Base-by-base conservation (phyloP, 2,888 invertebrate species). In the Acrocera orbiculus region DNA sequence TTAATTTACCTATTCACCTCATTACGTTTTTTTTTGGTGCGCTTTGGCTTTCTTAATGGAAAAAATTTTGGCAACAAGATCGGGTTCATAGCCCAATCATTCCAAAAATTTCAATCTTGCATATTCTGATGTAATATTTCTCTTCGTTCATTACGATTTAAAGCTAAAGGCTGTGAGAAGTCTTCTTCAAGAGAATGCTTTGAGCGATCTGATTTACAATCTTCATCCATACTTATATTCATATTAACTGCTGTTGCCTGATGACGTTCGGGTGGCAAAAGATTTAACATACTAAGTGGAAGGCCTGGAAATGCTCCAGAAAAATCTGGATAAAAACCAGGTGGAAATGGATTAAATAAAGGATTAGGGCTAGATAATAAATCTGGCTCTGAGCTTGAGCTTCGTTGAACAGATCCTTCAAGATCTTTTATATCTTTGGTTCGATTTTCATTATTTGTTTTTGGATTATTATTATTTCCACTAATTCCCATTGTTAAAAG, bases 291-390 rank as follows among this genome's bases (percentile, higher is more conserved):
- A 53, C 76, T 79, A 19, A 86, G 69, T 19, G 82, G 82, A 51
- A 86, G 73, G 3, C 60, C 59, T 1, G 83, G 83, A 51, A 83
- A 86, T 13, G 77, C 76, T 5, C 70, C 68, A 5, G 78, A 68
- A 49, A 83, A 85, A 50, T 86, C 85, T 7, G 82, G 81, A 56
- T 82, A 85, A 61, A 83, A 85, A 40, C 76, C 77, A 46, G 76
- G 78, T 44, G 75, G 70, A 53, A 82, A 77, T 35, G 78, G 79
- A 50, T 78, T 78, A 59, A 79, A 79, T 47, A 79, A 67, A 2
- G 73, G 69, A 38, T 73, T 70, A 6, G 66, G 64, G 2, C 62
- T 62, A 22, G 73, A 69, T 43, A 70, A 58, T 48, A 75, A 57
- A 48, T 73, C 72, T 4, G 73, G 68, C 51, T 77, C 77, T 2